These are phyloP conservation scores for Brachyalestes nurse DNA, from an alignment of 2,797 vertebrate genomes.

Conservation along the genomic window DNA sequence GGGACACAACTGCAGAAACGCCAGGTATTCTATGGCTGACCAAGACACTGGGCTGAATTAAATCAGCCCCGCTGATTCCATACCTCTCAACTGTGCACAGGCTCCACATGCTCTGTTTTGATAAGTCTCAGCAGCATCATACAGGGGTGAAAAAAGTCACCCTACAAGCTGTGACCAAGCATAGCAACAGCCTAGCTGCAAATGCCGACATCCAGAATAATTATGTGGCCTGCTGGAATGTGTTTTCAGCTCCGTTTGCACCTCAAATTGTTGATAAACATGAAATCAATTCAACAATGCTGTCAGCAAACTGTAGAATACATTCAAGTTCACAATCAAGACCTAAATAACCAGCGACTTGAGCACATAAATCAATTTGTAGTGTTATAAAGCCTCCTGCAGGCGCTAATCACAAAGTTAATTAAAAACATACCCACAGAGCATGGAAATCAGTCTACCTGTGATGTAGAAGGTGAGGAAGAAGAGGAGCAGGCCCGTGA, in stretches of 20 bases:
- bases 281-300: not conserved
- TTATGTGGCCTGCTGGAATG: not conserved
- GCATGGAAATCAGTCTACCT: conserved; percentile 75
- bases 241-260: not conserved
- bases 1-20: conserved; percentile 37
- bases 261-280: not conserved
- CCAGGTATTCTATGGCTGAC: not conserved
- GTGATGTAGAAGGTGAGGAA: conserved; percentile 94
- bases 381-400: not conserved
- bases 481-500: conserved; percentile 92
- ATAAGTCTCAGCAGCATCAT: not conserved
- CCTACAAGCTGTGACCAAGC: not conserved
- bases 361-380: not conserved
- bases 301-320: not conserved
- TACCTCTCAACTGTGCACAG: not conserved
- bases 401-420: not conserved
- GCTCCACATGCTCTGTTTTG: not conserved
- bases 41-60: not conserved
- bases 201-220: not conserved
- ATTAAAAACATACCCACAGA: not conserved
- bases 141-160: not conserved
- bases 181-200: too few species aligned
- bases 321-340: not conserved
- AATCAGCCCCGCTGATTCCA: not conserved
- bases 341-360: not conserved